Conservation (phyloP, 2,888 invertebrate species). For the Ceramica pisi region DNA sequence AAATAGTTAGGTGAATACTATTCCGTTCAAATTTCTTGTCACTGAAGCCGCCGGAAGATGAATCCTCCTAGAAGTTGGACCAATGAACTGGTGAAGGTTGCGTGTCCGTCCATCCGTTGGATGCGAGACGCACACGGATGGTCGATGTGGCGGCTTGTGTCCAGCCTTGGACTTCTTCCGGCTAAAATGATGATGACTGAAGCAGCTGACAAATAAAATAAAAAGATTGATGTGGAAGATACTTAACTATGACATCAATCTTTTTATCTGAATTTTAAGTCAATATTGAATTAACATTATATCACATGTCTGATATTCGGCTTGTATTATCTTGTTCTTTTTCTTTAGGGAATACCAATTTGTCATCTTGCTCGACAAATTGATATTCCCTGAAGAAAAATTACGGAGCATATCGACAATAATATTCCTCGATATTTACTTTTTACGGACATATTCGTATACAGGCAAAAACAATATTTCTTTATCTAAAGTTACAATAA, state of each 20-base stretch:
- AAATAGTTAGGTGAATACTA: too few relatives aligned
- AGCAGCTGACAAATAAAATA: too few relatives aligned
- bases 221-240: too few relatives aligned
- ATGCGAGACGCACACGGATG: too few relatives aligned
- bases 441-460: background rate
- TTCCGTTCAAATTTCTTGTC: background rate
- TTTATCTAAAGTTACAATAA: constrained; percentile 13
- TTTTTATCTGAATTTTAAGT: background rate
- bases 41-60: too few relatives aligned
- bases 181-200: too few relatives aligned
- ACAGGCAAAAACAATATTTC: background rate
- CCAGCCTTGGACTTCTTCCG: too few relatives aligned
- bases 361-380: constrained; percentile 2
- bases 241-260: background rate
- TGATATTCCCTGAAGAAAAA: constrained; percentile 8
- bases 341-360: too few relatives aligned
- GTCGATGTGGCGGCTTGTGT: too few relatives aligned
- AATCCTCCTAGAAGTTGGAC: too few relatives aligned
- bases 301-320: background rate
- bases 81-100: too few relatives aligned
- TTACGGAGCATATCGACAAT: background rate
- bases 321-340: background rate
- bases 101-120: too few relatives aligned
- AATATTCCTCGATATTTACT: background rate
- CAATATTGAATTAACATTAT: constrained; percentile 1